These are phyloP conservation scores for Catharus bicknelli DNA, from an alignment of 2,113 vertebrate genomes.

Conservation along the genomic window DNA sequence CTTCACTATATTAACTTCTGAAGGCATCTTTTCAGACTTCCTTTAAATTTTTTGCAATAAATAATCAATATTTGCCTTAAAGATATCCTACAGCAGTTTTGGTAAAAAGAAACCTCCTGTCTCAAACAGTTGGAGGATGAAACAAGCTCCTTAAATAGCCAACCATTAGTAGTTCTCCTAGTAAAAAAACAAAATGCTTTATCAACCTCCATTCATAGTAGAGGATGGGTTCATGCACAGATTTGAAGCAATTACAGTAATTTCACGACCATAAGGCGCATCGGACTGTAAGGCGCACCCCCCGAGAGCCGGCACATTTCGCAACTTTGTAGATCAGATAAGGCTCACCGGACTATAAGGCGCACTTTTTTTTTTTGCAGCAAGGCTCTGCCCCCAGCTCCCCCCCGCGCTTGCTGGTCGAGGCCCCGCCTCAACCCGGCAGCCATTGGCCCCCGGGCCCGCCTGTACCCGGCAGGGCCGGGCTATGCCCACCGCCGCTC, in stretches of 20 bases:
- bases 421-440: too few relatives aligned
- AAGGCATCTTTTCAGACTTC: slow-evolving; percentile 15
- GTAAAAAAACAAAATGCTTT: neutral
- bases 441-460: too few relatives aligned
- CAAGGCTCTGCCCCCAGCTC: too few relatives aligned
- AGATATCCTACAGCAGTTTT: neutral
- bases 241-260: neutral
- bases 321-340: too few relatives aligned
- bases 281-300: too few relatives aligned
- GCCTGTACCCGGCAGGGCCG: too few relatives aligned
- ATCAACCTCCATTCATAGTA: neutral
- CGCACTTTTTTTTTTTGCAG: too few relatives aligned
- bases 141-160: slow-evolving; percentile 25
- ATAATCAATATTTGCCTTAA: slow-evolving; percentile 53
- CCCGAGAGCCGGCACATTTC: too few relatives aligned
- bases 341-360: too few relatives aligned
- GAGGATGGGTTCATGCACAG: neutral
- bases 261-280: too few relatives aligned
- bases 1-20: neutral
- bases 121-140: neutral
- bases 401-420: too few relatives aligned
- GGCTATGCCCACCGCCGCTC: too few relatives aligned
- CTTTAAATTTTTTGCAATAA: slow-evolving; percentile 45
- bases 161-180: neutral
- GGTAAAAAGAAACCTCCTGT: slow-evolving; percentile 14